These are phyloP conservation scores for Notamacropus eugenii DNA, from an alignment of 2,797 vertebrate genomes.

Conservation along the genomic window DNA sequence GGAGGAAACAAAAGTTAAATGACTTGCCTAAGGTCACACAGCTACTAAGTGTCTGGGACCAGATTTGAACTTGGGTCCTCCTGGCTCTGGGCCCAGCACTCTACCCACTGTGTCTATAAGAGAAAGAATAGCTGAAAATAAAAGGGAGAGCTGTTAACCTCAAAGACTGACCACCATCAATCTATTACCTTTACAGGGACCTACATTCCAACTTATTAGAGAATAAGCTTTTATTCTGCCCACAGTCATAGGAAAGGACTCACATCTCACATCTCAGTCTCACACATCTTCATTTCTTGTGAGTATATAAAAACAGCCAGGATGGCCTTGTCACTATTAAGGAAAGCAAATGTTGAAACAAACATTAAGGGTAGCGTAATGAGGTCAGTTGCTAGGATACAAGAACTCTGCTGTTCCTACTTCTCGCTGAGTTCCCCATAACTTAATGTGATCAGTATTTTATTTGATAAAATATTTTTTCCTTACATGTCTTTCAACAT, in stretches of 20 bases:
- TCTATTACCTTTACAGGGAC: not conserved
- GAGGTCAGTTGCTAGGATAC: not conserved
- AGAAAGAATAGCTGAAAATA: not conserved
- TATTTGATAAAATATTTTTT: conserved; percentile 3
- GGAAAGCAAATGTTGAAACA: conserved; percentile 5
- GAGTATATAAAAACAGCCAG: not conserved
- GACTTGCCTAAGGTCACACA: not conserved
- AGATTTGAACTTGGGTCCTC: not conserved
- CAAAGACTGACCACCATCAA: not conserved
- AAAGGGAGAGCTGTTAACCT: not conserved
- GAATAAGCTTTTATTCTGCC: not conserved
- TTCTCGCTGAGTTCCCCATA: conserved; percentile 7
- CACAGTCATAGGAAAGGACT: not conserved
- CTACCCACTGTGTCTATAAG: not conserved
- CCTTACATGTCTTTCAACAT: not conserved
- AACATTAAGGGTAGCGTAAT: not conserved
- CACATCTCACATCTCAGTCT: not conserved
- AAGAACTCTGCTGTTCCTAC: not conserved
- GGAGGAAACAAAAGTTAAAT: not conserved
- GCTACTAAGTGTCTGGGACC: not conserved
- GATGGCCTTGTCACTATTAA: not conserved
- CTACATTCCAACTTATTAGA: not conserved
- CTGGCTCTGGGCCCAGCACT: not conserved
- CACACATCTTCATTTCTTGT: not conserved
- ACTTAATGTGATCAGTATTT: not conserved